Conservation (phyloP, 1,140 invertebrate genomes). For the Scaptomyza montana region DNA sequence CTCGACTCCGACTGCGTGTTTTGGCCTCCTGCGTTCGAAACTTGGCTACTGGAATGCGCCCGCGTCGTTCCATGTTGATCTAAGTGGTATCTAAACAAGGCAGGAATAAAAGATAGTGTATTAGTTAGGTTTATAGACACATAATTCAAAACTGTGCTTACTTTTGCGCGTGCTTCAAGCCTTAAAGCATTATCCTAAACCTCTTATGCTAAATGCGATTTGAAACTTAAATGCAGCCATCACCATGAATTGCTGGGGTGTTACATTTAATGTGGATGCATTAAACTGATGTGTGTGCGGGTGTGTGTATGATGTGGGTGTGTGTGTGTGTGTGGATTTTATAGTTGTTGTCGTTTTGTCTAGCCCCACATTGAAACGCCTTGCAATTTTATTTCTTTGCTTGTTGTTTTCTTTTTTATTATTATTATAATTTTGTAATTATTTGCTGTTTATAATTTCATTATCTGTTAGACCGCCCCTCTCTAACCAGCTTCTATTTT, state of each 20-base stretch:
- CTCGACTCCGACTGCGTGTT: conserved; percentile 77
- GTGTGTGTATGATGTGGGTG: neutral
- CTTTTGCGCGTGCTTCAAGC: conserved; percentile 43
- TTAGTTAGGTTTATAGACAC: conserved; percentile 2
- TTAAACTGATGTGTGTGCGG: conserved; percentile 2
- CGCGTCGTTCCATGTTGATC: conserved; percentile 65
- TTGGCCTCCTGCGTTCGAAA: conserved; percentile 80
- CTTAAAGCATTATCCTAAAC: conserved; percentile 60
- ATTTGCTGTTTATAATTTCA: conserved; percentile 63
- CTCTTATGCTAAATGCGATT: conserved; percentile 62
- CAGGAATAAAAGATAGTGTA: neutral
- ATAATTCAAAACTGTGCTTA: conserved; percentile 46
- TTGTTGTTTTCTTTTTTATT: conserved; percentile 15
- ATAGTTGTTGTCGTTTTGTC: conserved; percentile 18
- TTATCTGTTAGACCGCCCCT: conserved; percentile 14
- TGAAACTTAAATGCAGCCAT: conserved; percentile 55
- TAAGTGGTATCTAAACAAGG: neutral
- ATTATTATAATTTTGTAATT: conserved; percentile 39
- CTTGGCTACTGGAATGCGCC: conserved; percentile 77
- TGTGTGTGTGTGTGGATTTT: conserved; percentile 23
- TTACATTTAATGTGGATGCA: neutral
- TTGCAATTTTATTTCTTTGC: conserved; percentile 59
- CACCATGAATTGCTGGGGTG: conserved; percentile 58
- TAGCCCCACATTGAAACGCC: conserved; percentile 64
- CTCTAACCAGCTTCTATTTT: conserved; percentile 17